Conservation (phyloP, 1,140 invertebrate genomes). For the Fopius arisanus region DNA sequence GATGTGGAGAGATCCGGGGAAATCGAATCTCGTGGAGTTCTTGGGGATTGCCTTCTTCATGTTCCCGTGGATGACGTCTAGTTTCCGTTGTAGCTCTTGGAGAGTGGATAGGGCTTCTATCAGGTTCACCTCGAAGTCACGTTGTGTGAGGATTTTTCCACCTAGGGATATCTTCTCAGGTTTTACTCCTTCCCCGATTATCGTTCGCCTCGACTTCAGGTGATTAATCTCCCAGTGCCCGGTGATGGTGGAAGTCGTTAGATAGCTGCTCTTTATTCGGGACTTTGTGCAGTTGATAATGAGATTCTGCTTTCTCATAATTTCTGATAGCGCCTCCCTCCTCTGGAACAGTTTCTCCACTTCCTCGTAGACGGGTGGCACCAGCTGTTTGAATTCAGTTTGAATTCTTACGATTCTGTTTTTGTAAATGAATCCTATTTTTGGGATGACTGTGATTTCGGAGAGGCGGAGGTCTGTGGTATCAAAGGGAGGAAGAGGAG, state of each 20-base stretch:
- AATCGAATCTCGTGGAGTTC: background rate
- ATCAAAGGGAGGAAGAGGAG: conserved; percentile 33
- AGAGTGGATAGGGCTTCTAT: conserved; percentile 10
- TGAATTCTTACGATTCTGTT: conserved; percentile 44
- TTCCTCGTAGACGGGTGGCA: conserved; percentile 30
- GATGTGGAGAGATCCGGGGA: conserved; percentile 35
- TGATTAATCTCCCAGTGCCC: conserved; percentile 36
- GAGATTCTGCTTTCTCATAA: conserved; percentile 36
- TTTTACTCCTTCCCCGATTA: conserved; percentile 23
- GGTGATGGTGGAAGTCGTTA: conserved; percentile 25
- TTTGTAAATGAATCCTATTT: conserved; percentile 43
- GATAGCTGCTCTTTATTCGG: conserved; percentile 31
- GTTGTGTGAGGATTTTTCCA: background rate
- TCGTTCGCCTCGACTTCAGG: conserved; percentile 24
- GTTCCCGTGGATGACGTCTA: conserved; percentile 28
- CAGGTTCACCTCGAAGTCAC: conserved; percentile 34
- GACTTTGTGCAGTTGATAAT: conserved; percentile 36
- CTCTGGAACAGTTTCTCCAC: conserved; percentile 37
- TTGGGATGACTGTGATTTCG: conserved; percentile 41
- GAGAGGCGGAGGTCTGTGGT: conserved; percentile 45
- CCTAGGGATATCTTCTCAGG: conserved; percentile 31
- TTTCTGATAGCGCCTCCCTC: conserved; percentile 39
- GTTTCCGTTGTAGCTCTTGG: conserved; percentile 23
- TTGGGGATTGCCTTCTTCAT: conserved; percentile 16
- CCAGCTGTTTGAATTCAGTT: conserved; percentile 29